Evolutionary conservation across 2,113 vertebrate species (phyloP), one percentile per base, ranked within the genome.

Genomic region (Tragelaphus imberbis): DNA sequence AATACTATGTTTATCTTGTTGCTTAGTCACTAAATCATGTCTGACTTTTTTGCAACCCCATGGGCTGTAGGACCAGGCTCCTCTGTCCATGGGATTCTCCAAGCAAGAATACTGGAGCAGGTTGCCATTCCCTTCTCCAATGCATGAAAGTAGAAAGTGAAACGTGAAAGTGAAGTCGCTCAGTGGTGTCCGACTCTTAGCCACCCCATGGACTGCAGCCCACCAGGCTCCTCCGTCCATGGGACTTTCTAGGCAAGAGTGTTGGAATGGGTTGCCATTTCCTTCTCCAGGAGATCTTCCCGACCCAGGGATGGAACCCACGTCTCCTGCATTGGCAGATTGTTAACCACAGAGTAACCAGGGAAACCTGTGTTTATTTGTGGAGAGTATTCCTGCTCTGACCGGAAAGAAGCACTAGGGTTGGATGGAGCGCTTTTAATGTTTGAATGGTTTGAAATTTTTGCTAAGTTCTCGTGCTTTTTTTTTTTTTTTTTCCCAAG

Each of bases 61-160:
- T 7, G 71, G 36, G 10, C 36, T 75, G 5, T 44, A 25, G 71
- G 6, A 44, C 36, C 71, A 75, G 71, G 36, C 71, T 25, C 71
- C 23, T 1, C 71, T 0, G 36, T 44, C 71, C 12, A 0, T 25
- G 21, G 36, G 11, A 44, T 14, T 27, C 23, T 25, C 71, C 65
- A 44, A 36, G 71, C 71, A 13, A 44, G 71, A 25, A 44, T 21
- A 40, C 36, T 7, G 21, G 19, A 40, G 5, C 44, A 21, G 11
- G 21, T 0, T 25, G 68, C 11, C 68, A 75, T 75, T 40, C 1
- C 71, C 36, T 14, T 44, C 36, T 75, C 71, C 36, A 14, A 3
- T 15, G 61, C n/a, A n/a, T n/a, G n/a, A n/a, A n/a, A n/a, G n/a
- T n/a, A n/a, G n/a, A n/a, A n/a, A n/a, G n/a, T n/a, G n/a, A n/a